Evolutionary conservation across 2,797 vertebrate species (phyloP), one percentile per base, ranked within the genome.

Genomic region (Melanotaenia maccullochi): DNA sequence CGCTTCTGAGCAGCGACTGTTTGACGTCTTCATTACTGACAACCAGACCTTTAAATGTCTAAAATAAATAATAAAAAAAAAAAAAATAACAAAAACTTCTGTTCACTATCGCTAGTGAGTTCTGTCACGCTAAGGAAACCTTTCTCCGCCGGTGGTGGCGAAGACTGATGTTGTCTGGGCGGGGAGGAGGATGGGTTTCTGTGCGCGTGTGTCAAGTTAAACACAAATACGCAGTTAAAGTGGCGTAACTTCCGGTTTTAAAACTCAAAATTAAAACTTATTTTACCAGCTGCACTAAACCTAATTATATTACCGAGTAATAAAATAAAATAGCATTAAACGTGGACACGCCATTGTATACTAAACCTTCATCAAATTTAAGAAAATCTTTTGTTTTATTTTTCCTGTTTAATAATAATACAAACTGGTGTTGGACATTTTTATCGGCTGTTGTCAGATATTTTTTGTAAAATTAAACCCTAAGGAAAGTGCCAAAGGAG

Each of bases 1-100:
- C 72, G 70, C 82, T 42, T 18, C 79, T 54, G 78, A 81, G 60
- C 91, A 82, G 13, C 89, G 89, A 55, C 75, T 89, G 80, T 71
- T 76, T 4, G 87, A 63, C 60, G 95, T 83, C 91, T 93, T 94
- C 96, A 97, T 97, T 2, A 52, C 59, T 35, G 59, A 65, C 18
- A 25, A 28, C 12, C 32, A 8, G 12, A 54, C 32, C 36, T 11
- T n/a, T 0, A 13, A 54, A 30, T 3, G 30, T 47, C 11, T 36
- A 11, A 35, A 9, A 36, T 8, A 36, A 36, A 36, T 9, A 36
- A 11, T 36, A 11, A 12, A 36, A 9, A 36, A 36, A 35, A 9
- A 36, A 36, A 42, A 3, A 38, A 30, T 28, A 1, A 30, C 28
- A 30, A 40, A 69, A 60, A 33, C 9, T 25, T 14, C 9, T 38